Percentiles rank a stretch among this genome's conserved stretches.
phyloP scores from a whole-genome alignment of 2,888 invertebrate genomes.

The Matsumyia berberina region DNA sequence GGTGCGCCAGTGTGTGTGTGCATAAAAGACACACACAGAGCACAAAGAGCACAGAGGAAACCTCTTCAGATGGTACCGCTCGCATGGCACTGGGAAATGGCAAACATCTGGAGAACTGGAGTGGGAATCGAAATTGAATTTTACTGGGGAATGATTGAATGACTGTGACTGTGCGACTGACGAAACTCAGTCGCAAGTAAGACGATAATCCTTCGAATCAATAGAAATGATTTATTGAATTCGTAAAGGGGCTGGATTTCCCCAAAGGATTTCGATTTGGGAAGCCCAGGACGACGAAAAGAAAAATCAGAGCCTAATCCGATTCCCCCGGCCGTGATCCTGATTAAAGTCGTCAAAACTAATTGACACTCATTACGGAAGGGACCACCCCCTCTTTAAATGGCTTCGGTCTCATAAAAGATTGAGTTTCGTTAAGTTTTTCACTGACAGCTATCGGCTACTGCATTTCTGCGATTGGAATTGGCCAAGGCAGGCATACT shows the following conservation, averaged over 20 bases:
- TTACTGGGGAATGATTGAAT: not conserved
- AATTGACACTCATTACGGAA: slow-evolving; percentile 17
- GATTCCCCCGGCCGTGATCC: slow-evolving; percentile 14
- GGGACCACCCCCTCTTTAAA: slow-evolving; percentile 20
- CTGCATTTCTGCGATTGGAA: slow-evolving; percentile 14
- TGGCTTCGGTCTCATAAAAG: not conserved
- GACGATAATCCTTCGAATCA: slow-evolving; percentile 1
- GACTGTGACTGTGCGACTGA: not conserved
- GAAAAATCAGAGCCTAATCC: not conserved
- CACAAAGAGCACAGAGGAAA: not conserved
- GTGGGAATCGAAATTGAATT: slow-evolving; percentile 4
- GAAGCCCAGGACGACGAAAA: not conserved
- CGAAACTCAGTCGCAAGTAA: not conserved
- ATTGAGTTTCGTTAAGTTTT: not conserved
- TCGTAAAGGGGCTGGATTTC: not conserved
- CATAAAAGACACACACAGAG: slow-evolving; percentile 1
- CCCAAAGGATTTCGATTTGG: not conserved
- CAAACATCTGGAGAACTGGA: slow-evolving; percentile 33
- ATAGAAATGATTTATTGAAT: slow-evolving; percentile 5
- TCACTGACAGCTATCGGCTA: not conserved
- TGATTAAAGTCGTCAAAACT: slow-evolving; percentile 18
- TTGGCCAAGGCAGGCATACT: no score
- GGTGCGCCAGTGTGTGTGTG: slow-evolving; percentile 47
- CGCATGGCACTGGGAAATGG: slow-evolving; percentile 21
- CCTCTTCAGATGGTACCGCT: slow-evolving; percentile 6